Evolutionary conservation across 53 echinoderm and acorn worm species (phyloP).

Genomic region (Paracentrotus lividus): DNA sequence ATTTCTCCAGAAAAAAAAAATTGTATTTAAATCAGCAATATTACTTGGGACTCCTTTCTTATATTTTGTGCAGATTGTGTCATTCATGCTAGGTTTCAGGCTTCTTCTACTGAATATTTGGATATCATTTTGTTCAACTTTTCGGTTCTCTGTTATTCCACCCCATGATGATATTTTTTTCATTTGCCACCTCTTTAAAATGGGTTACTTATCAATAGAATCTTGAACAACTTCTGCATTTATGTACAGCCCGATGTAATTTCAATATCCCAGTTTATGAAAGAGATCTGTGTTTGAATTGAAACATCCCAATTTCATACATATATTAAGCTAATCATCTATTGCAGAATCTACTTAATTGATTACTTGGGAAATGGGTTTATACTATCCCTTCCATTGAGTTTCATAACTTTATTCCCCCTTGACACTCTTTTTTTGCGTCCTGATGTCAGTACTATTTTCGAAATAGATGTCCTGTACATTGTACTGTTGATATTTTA

Average conservation of each 20-base stretch:
- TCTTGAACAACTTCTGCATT: neutral
- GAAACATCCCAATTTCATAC: too few relatives aligned
- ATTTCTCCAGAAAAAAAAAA: too few relatives aligned
- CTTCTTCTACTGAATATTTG: neutral
- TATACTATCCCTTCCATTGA: neutral
- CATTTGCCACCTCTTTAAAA: too few relatives aligned
- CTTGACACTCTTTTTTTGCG: neutral
- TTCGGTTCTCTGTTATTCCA: slow-evolving; percentile 6
- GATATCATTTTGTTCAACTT: neutral
- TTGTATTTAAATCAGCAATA: too few relatives aligned
- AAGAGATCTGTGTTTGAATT: too few relatives aligned
- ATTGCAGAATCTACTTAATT: neutral
- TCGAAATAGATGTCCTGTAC: neutral
- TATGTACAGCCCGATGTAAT: too few relatives aligned
- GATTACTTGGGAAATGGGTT: neutral
- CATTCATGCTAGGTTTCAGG: slow-evolving; percentile 27
- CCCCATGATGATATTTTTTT: neutral
- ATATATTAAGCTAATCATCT: too few relatives aligned
- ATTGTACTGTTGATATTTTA: neutral
- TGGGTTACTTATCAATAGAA: neutral
- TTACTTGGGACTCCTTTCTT: too few relatives aligned
- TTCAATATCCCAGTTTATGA: too few relatives aligned
- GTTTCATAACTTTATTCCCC: neutral
- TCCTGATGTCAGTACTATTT: slow-evolving; percentile 12
- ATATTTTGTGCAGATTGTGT: too few relatives aligned